These are phyloP conservation scores for Rhinopomastus cyanomelas DNA, from an alignment of 2,113 vertebrate genomes.

Conservation along the genomic window DNA sequence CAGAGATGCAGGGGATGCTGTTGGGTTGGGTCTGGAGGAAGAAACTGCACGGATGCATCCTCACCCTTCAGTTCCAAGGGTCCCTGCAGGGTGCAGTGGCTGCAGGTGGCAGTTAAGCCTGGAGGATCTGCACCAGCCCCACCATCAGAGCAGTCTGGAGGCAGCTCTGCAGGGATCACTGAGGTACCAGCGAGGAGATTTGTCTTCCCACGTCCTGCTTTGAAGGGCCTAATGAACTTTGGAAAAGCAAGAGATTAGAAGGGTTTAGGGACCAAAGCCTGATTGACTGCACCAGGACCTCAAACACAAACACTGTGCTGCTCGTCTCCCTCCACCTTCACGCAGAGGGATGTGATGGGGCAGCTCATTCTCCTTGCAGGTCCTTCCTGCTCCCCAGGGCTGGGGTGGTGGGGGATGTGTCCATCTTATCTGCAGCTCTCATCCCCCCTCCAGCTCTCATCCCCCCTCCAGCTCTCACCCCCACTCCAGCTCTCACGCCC, in stretches of 20 bases:
- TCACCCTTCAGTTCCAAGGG: neutral
- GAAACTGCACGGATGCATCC: neutral
- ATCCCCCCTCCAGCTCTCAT: neutral
- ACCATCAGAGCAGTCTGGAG: neutral
- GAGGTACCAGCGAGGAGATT: neutral
- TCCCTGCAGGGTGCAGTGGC: neutral
- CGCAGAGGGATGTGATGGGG: neutral
- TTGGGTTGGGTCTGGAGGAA: neutral
- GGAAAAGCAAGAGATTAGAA: constrained; percentile 26
- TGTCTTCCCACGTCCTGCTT: constrained; percentile 26
- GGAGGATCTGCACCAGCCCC: neutral
- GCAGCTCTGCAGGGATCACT: neutral
- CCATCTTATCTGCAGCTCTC: fast-evolving
- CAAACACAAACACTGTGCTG: neutral
- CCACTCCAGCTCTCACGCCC: too few relatives aligned
- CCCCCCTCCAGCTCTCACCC: too few relatives aligned
- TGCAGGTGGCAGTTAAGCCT: neutral
- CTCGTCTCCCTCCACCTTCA: too few relatives aligned
- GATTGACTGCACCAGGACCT: neutral
- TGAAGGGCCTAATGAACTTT: constrained; percentile 43
- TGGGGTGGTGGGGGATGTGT: fast-evolving
- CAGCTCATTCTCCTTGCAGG: fast-evolving
- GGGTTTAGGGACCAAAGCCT: constrained; percentile 24
- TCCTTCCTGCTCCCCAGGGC: neutral
- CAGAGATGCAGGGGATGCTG: neutral